These are phyloP conservation scores for Menidia beryllina DNA, from an alignment of 2,113 vertebrate species.

Conservation along the genomic window DNA sequence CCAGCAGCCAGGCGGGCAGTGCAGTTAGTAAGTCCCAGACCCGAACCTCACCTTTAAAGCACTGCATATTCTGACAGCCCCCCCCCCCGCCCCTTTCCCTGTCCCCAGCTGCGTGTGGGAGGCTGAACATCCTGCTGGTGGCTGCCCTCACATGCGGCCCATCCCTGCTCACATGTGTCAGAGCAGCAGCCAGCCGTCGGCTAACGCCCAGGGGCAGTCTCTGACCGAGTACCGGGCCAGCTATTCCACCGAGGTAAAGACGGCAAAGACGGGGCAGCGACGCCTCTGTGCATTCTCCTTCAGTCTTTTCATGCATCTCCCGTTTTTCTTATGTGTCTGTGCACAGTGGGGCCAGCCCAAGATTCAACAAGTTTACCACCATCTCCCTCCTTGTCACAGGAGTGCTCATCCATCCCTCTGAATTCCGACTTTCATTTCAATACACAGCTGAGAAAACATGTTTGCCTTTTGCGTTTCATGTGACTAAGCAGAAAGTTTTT, in stretches of 20 bases:
- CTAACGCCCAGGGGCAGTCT: background rate
- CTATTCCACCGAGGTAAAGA: conserved; percentile 11
- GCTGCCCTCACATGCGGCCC: conserved; percentile 1
- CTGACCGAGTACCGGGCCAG: conserved; percentile 34
- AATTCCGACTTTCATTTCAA: conserved; percentile 12
- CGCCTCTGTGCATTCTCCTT: background rate
- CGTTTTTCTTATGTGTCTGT: conserved; percentile 26
- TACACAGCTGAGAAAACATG: conserved; percentile 12
- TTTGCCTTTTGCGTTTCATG: conserved; percentile 1
- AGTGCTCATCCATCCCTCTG: background rate
- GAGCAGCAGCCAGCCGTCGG: background rate
- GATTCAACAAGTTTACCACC: background rate
- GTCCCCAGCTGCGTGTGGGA: conserved; percentile 20
- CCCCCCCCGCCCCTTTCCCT: background rate
- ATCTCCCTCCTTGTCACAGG: background rate
- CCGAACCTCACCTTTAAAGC: background rate
- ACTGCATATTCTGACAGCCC: background rate
- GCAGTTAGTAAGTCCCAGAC: conserved; percentile 10
- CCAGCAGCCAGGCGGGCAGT: background rate
- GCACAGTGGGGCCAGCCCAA: conserved; percentile 14
- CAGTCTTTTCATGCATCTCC: background rate
- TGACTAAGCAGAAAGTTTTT: background rate
- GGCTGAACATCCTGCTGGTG: background rate
- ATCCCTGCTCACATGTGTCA: background rate
- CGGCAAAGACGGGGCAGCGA: background rate